Percentiles rank a stretch among this genome's conserved stretches.
Evolutionary conservation across 2,113 vertebrate species (phyloP).

Genomic region (Siniperca chuatsi): DNA sequence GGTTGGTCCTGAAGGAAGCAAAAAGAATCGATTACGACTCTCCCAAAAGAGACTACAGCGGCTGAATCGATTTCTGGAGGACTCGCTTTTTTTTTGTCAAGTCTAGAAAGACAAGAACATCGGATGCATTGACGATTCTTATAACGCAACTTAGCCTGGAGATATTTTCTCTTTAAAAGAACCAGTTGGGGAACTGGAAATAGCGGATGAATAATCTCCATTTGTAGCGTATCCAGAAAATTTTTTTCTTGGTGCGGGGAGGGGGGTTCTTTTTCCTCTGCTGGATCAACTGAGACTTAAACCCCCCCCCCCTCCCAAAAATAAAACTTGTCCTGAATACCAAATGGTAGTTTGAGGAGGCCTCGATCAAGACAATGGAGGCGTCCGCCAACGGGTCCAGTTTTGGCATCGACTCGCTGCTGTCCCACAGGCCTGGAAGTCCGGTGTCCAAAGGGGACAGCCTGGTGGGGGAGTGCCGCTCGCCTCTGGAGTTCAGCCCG

Average conservation of each 20-base stretch:
- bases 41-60: constrained; percentile 40
- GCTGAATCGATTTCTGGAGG: constrained; percentile 61
- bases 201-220: constrained; percentile 69
- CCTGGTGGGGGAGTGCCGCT: constrained; percentile 90
- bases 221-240: constrained; percentile 34
- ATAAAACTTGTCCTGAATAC: constrained; percentile 77
- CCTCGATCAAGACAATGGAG: constrained; percentile 88
- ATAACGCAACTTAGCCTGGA: constrained; percentile 78
- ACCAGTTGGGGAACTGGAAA: constrained; percentile 46
- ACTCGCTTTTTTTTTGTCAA: constrained; percentile 1
- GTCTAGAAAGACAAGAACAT: constrained; percentile 31
- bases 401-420: constrained; percentile 98
- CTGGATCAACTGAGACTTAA: constrained; percentile 71
- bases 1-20: constrained; percentile 37
- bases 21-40: constrained; percentile 54
- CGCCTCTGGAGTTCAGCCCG: constrained; percentile 95
- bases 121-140: constrained; percentile 70
- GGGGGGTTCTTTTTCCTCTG: constrained; percentile 59
- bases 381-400: constrained; percentile 92
- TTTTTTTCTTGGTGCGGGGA: constrained; percentile 21
- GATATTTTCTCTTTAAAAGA: constrained; percentile 55
- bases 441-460: constrained; percentile 93
- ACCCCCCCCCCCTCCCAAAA: constrained; percentile 32
- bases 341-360: constrained; percentile 84
- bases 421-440: constrained; percentile 94